Percentiles rank a stretch among this genome's conserved stretches.
Conservation (phyloP, 2,888 invertebrate genomes). For the Ophion ventricosus region DNA sequence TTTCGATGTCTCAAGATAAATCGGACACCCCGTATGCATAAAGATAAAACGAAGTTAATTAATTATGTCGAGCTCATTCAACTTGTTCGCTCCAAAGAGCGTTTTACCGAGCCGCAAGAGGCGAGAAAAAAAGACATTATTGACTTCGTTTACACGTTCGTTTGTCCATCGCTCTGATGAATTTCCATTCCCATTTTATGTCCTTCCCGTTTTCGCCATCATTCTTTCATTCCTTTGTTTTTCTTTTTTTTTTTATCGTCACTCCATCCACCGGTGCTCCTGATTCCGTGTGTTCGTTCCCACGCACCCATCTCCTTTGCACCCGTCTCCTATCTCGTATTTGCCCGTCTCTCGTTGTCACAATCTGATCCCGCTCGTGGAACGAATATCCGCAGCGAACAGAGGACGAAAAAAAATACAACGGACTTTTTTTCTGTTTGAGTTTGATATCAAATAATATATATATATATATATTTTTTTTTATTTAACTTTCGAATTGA, state of each 20-base stretch:
- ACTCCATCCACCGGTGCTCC: neutral
- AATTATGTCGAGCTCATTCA: conserved; percentile 55
- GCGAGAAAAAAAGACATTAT: conserved; percentile 66
- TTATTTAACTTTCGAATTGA: too few relatives aligned
- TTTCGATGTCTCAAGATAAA: neutral
- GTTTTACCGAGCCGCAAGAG: conserved; percentile 54
- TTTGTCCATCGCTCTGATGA: conserved; percentile 65
- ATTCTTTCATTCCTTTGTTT: neutral
- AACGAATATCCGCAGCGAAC: conserved; percentile 1
- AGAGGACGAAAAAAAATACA: neutral
- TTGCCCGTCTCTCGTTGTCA: neutral
- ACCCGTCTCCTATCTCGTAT: conserved; percentile 9
- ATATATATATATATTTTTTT: too few relatives aligned
- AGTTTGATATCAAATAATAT: too few relatives aligned
- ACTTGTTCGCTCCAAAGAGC: conserved; percentile 7
- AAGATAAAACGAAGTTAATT: conserved; percentile 53
- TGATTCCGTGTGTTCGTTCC: neutral
- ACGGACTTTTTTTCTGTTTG: too few relatives aligned
- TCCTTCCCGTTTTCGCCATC: conserved; percentile 12
- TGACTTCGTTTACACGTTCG: conserved; percentile 69
- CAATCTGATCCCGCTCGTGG: too few relatives aligned
- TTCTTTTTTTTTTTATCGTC: conserved; percentile 13
- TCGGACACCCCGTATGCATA: neutral
- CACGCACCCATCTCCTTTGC: neutral
- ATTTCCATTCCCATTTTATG: conserved; percentile 63